Base-by-base conservation (phyloP, 2,797 vertebrate genomes). In the Danio choprae region DNA sequence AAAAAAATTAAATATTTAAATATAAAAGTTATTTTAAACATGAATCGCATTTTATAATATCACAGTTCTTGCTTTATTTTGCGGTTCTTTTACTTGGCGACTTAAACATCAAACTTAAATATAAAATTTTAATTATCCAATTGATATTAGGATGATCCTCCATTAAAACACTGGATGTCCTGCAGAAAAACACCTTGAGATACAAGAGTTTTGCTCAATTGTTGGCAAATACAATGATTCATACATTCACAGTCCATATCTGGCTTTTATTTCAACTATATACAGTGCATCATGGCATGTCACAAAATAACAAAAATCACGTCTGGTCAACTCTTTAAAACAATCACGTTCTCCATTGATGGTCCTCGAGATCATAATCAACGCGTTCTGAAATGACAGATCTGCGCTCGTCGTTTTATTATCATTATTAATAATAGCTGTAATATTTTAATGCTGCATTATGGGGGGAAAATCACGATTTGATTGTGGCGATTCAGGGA, bases 201-300 rank as follows among this genome's bases (percentile, higher is more conserved):
- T 15, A 7, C 62, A 36, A 22, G 16, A 55, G 41, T 77, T 73
- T 78, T 56, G 60, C 6, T 20, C 9, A 38, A 4, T 7, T 16
- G 13, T 46, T 22, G 48, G 5, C n/a, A 48, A 10, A 29, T 44
- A 11, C 15, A 16, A 83, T 6, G 36, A 74, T 77, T 74, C 15
- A 50, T 64, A 38, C 8, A 1, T 65, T 58, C 51, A 59, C 56
- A 69, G 70, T 41, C 62, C 51, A 78, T 65, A 43, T 40, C 75
- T 87, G 84, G 86, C 90, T 86, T 90, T 92, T 89, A 91, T 92
- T 92, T 89, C 29, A 81, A 86, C 86, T 92, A 90, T 93, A 85
- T 93, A 93, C 91, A 93, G 80, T 84, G 86, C 84, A 89, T 87
- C 78, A 84, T 77, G 74, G 80, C 88, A 87, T 84, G 85, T 89